Conservation (phyloP, 1,140 invertebrate species). For the Capitella teleta region DNA sequence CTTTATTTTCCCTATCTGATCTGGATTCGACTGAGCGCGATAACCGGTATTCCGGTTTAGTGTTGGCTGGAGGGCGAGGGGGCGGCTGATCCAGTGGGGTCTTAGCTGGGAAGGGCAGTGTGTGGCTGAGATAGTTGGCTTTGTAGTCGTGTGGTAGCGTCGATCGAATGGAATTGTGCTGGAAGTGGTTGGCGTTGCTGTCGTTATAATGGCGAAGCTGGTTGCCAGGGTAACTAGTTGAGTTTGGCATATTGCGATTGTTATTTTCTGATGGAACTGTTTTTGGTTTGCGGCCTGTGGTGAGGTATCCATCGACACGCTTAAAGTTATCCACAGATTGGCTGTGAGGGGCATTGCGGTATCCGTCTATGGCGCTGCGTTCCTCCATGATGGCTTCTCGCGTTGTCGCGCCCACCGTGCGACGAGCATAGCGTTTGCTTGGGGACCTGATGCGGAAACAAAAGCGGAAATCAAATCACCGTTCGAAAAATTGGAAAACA, state of each 20-base stretch:
- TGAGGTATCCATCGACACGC: too few relatives aligned
- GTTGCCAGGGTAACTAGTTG: conserved; percentile 4
- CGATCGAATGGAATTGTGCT: background rate
- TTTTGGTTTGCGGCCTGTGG: background rate
- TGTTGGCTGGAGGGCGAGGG: too few relatives aligned
- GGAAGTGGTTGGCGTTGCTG: background rate
- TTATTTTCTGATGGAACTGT: background rate
- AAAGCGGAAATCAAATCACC: background rate
- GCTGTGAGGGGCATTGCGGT: conserved; percentile 1
- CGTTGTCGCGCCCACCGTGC: background rate
- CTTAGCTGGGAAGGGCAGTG: too few relatives aligned
- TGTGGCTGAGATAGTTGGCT: background rate
- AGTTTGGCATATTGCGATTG: background rate
- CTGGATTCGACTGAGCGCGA: background rate
- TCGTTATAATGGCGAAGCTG: background rate
- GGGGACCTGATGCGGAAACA: conserved; percentile 1
- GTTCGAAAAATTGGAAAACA: too few relatives aligned
- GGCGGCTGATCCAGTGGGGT: too few relatives aligned
- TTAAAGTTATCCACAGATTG: conserved; percentile 1
- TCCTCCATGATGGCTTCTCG: conserved; percentile 4
- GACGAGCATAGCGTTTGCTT: conserved; percentile 2
- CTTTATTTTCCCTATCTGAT: too few relatives aligned
- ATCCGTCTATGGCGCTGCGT: background rate
- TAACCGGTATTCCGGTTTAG: background rate
- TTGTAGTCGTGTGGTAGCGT: conserved; percentile 4